Evolutionary conservation across 2,797 vertebrate genomes (phyloP).

Genomic region (Leptodactylus fallax): DNA sequence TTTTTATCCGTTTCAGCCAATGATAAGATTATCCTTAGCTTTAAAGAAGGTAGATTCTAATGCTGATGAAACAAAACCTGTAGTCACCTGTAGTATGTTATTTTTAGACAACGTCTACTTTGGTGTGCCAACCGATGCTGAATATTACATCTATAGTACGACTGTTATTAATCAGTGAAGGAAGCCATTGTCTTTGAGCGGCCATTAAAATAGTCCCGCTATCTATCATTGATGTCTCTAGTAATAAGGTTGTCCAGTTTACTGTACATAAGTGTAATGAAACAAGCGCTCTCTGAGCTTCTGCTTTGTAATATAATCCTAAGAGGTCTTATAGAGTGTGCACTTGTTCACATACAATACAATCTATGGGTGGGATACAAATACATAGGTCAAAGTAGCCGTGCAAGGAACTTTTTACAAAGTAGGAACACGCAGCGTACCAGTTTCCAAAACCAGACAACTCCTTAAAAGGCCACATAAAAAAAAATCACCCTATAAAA

Average conservation of each 20-base stretch:
- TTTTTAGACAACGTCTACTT: background rate
- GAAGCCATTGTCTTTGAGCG: background rate
- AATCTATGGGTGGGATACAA: background rate
- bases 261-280: background rate
- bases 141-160: background rate
- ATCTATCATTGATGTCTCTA: background rate
- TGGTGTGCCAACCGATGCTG: too few relatives aligned
- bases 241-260: background rate
- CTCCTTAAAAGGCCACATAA: background rate
- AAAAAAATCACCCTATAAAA: background rate
- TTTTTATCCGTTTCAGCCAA: background rate
- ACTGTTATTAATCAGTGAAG: background rate
- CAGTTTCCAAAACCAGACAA: background rate
- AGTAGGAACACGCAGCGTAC: background rate
- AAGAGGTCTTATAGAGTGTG: background rate
- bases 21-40: background rate
- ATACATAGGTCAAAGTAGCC: background rate
- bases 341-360: background rate
- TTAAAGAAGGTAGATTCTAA: background rate
- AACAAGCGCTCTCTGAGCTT: background rate
- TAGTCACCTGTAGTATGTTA: too few relatives aligned
- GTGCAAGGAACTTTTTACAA: background rate
- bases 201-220: background rate
- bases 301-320: background rate
- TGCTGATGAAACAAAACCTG: background rate